phyloP scores from a whole-genome alignment of 2,888 invertebrate genomes.

The Cephus runcator region DNA sequence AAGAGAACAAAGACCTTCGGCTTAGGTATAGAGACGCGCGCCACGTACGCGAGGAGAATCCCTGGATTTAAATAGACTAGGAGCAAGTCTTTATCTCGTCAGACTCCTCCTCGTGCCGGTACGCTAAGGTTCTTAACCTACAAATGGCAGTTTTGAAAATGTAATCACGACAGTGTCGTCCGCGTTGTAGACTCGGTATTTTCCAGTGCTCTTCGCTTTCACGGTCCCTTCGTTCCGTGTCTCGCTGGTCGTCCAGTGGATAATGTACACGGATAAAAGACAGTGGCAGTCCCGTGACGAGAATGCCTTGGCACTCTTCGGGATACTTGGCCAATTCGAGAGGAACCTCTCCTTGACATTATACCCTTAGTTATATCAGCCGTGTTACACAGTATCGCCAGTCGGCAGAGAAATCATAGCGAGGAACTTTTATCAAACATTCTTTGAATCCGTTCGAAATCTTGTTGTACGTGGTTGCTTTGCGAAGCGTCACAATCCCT shows the following conservation, averaged over 20 bases:
- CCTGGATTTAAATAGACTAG: not conserved
- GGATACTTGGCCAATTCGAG: not conserved
- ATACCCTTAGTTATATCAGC: not conserved
- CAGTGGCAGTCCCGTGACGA: not conserved
- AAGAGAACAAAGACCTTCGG: not conserved
- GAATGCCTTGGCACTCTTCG: not conserved
- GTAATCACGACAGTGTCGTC: not conserved
- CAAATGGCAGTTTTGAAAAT: not conserved
- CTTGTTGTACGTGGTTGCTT: not conserved
- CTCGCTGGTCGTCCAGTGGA: not conserved
- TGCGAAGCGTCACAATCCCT: not conserved
- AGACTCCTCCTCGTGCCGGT: not conserved
- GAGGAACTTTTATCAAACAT: not conserved
- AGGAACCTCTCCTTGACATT: constrained; percentile 1
- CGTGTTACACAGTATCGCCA: not conserved
- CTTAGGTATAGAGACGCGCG: not conserved
- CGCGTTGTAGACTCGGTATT: not conserved
- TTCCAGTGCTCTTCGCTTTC: not conserved
- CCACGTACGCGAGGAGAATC: not conserved
- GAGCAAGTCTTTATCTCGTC: not conserved
- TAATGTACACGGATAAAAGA: not conserved
- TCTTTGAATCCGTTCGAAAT: not conserved
- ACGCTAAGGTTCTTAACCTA: not conserved
- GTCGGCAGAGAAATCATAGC: not conserved
- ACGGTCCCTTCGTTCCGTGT: not conserved